A percentile compares a stretch with the other conserved stretches of the same genome.
These are phyloP conservation scores for Actinopyga echinites DNA, from an alignment of 53 echinoderm and acorn worm species.

Conservation along the genomic window DNA sequence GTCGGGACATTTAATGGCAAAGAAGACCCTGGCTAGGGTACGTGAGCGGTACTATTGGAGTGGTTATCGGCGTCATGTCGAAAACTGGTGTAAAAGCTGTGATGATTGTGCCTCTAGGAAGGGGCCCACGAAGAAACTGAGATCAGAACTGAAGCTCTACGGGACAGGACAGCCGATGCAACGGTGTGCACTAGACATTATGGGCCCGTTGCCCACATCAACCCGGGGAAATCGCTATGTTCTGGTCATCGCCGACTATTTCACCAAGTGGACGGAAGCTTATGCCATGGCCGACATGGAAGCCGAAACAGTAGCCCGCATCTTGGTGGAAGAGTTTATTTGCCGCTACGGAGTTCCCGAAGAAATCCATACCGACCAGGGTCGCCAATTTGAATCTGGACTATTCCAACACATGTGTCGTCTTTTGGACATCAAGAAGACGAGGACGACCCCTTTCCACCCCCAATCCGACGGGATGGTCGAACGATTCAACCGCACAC, in stretches of 20 bases:
- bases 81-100: conserved; percentile 26
- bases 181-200: conserved; percentile 43
- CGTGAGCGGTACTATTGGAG: conserved; percentile 34
- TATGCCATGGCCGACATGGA: conserved; percentile 9
- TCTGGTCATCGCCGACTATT: conserved; percentile 7
- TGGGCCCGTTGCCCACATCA: conserved; percentile 39
- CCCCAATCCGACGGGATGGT: conserved; percentile 62
- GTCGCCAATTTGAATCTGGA: conserved; percentile 21
- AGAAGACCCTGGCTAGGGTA: conserved; percentile 12
- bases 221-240: conserved; percentile 16
- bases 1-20: conserved; percentile 3
- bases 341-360: neutral
- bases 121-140: conserved; percentile 2
- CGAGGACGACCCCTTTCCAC: conserved; percentile 40
- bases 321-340: neutral
- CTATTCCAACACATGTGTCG: neutral
- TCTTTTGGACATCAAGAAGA: conserved; percentile 31
- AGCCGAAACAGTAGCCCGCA: neutral
- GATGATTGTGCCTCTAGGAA: neutral
- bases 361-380: conserved; percentile 22
- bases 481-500: conserved; percentile 55
- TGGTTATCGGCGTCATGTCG: neutral
- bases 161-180: conserved; percentile 35
- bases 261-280: conserved; percentile 35
- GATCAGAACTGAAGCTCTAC: conserved; percentile 34